Conservation (phyloP, 2,113 vertebrate genomes). For the Oplegnathus fasciatus region DNA sequence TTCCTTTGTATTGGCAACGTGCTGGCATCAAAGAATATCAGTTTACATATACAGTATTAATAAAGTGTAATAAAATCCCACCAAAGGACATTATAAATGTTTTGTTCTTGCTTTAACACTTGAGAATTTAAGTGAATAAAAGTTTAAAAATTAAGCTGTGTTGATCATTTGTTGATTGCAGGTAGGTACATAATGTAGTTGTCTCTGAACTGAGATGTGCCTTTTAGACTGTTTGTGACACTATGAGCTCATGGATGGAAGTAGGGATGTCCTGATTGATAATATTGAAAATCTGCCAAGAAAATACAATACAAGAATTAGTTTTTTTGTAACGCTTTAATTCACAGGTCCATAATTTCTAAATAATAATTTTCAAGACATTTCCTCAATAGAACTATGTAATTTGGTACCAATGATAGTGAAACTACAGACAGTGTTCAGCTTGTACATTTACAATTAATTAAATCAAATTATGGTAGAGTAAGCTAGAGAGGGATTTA, state of each 20-base stretch:
- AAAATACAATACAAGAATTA: background rate
- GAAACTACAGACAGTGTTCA: background rate
- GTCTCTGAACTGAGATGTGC: background rate
- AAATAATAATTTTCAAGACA: background rate
- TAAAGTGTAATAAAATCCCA: slow-evolving; percentile 97
- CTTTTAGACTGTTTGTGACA: background rate
- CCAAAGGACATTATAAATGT: slow-evolving; percentile 99
- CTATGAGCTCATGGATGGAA: background rate
- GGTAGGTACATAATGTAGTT: background rate
- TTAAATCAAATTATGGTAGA: background rate
- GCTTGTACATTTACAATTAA: background rate
- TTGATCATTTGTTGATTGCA: slow-evolving; percentile 44
- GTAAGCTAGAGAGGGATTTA: background rate
- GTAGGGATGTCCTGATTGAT: too few species aligned
- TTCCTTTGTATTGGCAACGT: slow-evolving; percentile 95
- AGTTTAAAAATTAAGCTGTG: slow-evolving; percentile 79
- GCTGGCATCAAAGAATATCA: slow-evolving; percentile 98
- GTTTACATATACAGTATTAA: slow-evolving; percentile 95
- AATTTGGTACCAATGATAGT: background rate
- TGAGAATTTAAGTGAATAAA: slow-evolving; percentile 95
- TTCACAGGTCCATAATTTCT: background rate
- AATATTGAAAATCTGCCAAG: background rate
- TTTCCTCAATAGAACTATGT: background rate
- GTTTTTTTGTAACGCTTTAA: background rate
- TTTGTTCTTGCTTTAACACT: slow-evolving; percentile 99